phyloP scores from a whole-genome alignment of 2,888 invertebrate species.

The Terebella lapidaria region DNA sequence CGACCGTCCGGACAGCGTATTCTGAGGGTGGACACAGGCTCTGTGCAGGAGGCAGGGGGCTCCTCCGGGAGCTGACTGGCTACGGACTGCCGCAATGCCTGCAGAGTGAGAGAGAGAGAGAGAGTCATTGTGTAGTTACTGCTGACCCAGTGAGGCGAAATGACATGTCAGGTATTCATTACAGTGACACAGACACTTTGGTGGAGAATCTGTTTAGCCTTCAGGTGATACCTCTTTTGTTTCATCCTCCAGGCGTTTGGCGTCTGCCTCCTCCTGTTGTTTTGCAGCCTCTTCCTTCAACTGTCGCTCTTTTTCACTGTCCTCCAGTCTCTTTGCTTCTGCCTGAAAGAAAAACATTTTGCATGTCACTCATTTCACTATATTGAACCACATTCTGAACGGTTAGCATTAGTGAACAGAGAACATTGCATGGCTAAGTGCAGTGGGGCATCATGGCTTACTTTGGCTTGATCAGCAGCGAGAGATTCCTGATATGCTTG shows the following conservation, averaged over 20 bases:
- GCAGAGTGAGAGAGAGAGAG: background rate
- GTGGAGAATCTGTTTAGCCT: background rate
- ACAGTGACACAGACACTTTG: no score
- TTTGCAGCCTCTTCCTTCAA: constrained; percentile 67
- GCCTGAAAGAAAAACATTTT: constrained; percentile 10
- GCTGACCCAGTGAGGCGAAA: no score
- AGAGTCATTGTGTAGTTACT: no score
- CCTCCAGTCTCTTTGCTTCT: constrained; percentile 49
- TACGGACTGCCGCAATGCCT: constrained; percentile 52
- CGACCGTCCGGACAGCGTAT: constrained; percentile 76
- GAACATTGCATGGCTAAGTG: no score
- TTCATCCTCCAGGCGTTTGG: constrained; percentile 67
- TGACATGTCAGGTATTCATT: no score
- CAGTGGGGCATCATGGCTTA: no score
- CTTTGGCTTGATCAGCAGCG: constrained; percentile 66
- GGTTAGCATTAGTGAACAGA: no score
- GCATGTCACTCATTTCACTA: no score
- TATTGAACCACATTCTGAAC: no score
- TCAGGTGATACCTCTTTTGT: constrained; percentile 78
- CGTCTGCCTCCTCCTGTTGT: constrained; percentile 51
- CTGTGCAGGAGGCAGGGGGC: constrained; percentile 42
- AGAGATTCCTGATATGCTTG: constrained; percentile 86
- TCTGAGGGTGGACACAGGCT: constrained; percentile 58
- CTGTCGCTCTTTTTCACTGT: constrained; percentile 69
- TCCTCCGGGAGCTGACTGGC: constrained; percentile 52